phyloP scores from a whole-genome alignment of 35 echinoderm and acorn worm species.

The Heliocidaris erythrogramma region DNA sequence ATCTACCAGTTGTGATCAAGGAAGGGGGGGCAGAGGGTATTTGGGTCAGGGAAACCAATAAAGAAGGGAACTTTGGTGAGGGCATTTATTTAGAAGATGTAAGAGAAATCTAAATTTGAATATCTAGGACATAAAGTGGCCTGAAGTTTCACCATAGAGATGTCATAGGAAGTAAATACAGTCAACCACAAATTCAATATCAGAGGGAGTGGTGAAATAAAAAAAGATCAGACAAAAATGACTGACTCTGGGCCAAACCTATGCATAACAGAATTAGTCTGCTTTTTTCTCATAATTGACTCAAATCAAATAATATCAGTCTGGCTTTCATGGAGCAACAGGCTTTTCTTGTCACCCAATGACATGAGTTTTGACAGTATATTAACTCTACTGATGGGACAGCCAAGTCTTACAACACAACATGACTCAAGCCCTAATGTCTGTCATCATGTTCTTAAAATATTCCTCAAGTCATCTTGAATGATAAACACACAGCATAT shows the following conservation, averaged over 20 bases:
- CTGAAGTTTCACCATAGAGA: neutral
- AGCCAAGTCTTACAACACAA: neutral
- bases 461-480: neutral
- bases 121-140: neutral
- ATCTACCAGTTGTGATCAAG: too few species aligned
- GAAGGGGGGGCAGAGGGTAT: too few species aligned
- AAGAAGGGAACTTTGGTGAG: too few species aligned
- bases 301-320: neutral
- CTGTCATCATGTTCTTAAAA: neutral
- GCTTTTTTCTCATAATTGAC: neutral
- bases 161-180: neutral
- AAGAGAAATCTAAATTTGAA: neutral
- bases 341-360: neutral
- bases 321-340: neutral
- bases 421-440: neutral
- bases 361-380: neutral
- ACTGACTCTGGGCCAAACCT: neutral
- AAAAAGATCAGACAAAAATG: neutral
- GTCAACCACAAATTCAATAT: neutral
- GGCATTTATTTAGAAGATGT: neutral
- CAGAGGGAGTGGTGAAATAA: neutral
- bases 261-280: neutral
- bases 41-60: too few species aligned
- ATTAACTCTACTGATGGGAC: neutral
- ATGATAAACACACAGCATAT: neutral